Conservation (phyloP, 2,797 vertebrate genomes). For the Cichlasoma orientale region DNA sequence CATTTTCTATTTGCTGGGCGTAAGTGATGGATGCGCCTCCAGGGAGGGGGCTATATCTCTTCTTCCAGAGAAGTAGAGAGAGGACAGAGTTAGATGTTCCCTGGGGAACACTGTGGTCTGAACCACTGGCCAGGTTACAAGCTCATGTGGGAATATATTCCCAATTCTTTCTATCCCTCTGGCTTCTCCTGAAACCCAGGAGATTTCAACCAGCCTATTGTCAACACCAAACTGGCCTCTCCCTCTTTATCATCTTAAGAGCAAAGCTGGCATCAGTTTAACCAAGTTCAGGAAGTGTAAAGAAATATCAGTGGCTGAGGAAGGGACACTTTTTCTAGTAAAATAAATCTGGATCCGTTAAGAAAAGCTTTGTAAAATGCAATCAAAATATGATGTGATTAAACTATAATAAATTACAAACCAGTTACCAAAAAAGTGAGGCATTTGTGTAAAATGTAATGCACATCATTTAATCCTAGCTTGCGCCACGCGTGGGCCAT, state of each 20-base stretch:
- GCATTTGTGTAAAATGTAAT: neutral
- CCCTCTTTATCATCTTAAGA: constrained; percentile 78
- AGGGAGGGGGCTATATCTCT: constrained; percentile 67
- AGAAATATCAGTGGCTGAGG: constrained; percentile 4
- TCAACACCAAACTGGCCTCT: constrained; percentile 62
- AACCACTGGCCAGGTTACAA: constrained; percentile 68
- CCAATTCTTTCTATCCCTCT: constrained; percentile 28
- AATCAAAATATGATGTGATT: neutral
- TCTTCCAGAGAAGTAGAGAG: constrained; percentile 61
- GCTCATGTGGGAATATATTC: constrained; percentile 67
- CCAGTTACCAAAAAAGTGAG: neutral
- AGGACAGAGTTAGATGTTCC: constrained; percentile 63
- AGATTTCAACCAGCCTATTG: constrained; percentile 69
- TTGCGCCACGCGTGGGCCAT: neutral
- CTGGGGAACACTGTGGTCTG: constrained; percentile 48
- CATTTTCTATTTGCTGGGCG: constrained; percentile 71
- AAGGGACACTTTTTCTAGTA: neutral
- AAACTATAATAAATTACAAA: neutral
- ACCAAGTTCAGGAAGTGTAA: constrained; percentile 38
- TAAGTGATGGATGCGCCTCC: constrained; percentile 78
- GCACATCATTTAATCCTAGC: neutral
- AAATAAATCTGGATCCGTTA: neutral
- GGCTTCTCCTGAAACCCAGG: constrained; percentile 52
- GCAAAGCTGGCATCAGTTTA: constrained; percentile 62
- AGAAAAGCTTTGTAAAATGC: neutral